Percentiles rank a stretch among this genome's conserved stretches.
Evolutionary conservation across 2,113 vertebrate species (phyloP).

Genomic region (Turnix velox): DNA sequence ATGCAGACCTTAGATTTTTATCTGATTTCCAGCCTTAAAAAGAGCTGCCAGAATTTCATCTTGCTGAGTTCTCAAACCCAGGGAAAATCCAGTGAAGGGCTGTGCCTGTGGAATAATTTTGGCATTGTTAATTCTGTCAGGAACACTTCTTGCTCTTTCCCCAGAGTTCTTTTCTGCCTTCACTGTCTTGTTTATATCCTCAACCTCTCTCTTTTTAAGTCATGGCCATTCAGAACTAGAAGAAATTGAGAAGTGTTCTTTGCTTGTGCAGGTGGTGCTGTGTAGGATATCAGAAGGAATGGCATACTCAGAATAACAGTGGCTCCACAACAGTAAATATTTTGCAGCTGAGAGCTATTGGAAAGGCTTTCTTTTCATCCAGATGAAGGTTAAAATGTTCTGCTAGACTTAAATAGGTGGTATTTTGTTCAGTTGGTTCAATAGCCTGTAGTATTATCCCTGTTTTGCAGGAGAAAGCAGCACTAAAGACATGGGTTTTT

Average conservation of each 20-base stretch:
- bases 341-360: not conserved
- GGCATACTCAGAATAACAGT: not conserved
- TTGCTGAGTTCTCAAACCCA: not conserved
- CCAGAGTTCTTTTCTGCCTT: not conserved
- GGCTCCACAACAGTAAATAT: slow-evolving; percentile 10
- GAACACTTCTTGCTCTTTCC: not conserved
- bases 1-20: not conserved
- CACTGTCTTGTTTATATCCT: not conserved
- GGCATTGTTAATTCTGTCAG: not conserved
- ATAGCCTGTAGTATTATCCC: not conserved
- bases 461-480: slow-evolving; percentile 21
- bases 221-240: not conserved
- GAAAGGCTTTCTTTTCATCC: slow-evolving; percentile 15
- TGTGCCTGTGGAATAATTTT: not conserved
- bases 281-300: not conserved
- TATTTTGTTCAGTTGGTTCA: slow-evolving; percentile 34
- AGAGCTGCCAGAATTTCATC: not conserved
- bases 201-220: not conserved
- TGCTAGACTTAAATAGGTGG: not conserved
- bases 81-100: not conserved
- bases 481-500: slow-evolving; percentile 28
- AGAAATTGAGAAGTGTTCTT: not conserved
- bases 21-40: not conserved
- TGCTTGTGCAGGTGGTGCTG: not conserved
- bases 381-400: not conserved